phyloP scores from a whole-genome alignment of 2,888 invertebrate species.

The Adelphocoris suturalis region DNA sequence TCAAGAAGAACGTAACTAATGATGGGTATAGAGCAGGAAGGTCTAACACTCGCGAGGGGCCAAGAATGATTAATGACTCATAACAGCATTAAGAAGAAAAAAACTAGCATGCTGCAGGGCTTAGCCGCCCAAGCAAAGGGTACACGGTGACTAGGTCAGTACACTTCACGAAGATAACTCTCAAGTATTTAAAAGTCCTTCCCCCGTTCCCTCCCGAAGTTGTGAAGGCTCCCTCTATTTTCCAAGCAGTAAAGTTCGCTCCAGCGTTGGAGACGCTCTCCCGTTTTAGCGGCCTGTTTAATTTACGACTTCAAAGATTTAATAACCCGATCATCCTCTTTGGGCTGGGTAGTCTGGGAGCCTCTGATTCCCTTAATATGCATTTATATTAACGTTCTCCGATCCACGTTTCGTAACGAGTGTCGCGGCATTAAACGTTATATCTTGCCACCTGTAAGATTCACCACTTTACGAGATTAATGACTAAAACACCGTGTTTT shows the following conservation, averaged over 20 bases:
- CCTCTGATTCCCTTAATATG: neutral
- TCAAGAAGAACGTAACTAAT: neutral
- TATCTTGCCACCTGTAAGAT: neutral
- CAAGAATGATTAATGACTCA: neutral
- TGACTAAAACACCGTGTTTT: neutral
- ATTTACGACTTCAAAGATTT: neutral
- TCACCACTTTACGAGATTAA: neutral
- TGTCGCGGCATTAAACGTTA: neutral
- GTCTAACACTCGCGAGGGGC: neutral
- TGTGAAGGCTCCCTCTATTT: conserved; percentile 13
- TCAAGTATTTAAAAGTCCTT: conserved; percentile 31
- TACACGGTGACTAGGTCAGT: conserved; percentile 22
- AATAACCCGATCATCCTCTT: neutral
- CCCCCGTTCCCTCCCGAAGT: neutral
- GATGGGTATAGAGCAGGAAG: neutral
- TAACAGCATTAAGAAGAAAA: neutral
- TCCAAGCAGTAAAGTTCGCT: conserved; percentile 20
- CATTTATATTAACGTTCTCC: neutral
- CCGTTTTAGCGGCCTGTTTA: conserved; percentile 7
- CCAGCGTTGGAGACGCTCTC: neutral
- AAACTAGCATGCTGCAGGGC: neutral
- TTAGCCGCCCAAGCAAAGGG: neutral
- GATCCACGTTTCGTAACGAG: neutral
- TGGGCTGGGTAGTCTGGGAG: neutral
- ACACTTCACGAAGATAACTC: conserved; percentile 14